Base-by-base conservation (phyloP, 2,888 invertebrate genomes). In the Andrena minutula region DNA sequence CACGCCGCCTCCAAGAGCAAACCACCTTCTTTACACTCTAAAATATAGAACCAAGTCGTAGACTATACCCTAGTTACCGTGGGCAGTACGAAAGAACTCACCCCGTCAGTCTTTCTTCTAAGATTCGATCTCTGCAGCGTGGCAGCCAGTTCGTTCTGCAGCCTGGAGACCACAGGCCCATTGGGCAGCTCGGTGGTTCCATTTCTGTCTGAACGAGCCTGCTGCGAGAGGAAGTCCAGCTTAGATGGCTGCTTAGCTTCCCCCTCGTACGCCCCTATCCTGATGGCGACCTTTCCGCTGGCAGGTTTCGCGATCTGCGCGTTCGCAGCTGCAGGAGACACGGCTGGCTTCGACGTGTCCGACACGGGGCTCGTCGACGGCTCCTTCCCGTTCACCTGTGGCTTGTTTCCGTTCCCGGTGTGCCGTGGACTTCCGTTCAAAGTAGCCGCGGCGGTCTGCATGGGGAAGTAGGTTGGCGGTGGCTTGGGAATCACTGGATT, bases 71-170 rank as follows among this genome's bases (percentile, higher is more conserved):
- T 2, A 47, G 23, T 7, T 56, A 7, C n/a, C 41, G 10, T 6
- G 2, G 4, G 2, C 53, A 69, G 32, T 7, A 23, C 4, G 2
- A 12, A 23, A 12, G 16, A 23, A 58, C 89, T 76, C 61, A 88
- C 88, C 69, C 82, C 85, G 56, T 96, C 96, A 93, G 96, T 96
- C 94, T 96, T 95, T 94, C 96, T 96, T 90, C 95, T 96, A 90
- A 97, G 95, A 94, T 97, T 97, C 73, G 97, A 97, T 92, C 97
- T 95, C 89, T 96, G 97, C 81, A 97, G 94, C 6, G 97, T 97
- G 79, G 97, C 95, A 74, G 95, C 96, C 86, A 97, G 94, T 94
- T 97, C 97, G 77, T 96, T 96, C 89, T 97, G 97, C 76, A 97
- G 94, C 89, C 96, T 95, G 89, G 96, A 96, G 20, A 95, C 95